Evolutionary conservation across 2,113 vertebrate genomes (phyloP).

Genomic region (Noturus placidus): DNA sequence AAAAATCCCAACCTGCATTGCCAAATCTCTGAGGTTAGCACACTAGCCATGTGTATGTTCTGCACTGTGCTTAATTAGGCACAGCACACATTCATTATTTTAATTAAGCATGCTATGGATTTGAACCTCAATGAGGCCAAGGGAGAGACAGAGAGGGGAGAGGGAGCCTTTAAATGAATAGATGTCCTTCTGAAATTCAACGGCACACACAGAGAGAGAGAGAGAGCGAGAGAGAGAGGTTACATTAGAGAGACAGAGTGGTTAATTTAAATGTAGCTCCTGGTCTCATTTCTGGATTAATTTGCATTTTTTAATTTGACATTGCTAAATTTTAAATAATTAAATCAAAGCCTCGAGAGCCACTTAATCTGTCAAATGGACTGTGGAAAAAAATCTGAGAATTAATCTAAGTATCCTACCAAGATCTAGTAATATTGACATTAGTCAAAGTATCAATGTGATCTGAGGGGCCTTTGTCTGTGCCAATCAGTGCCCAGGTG

Average conservation of each 20-base stretch:
- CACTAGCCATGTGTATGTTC: slow-evolving; percentile 47
- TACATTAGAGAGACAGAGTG: background rate
- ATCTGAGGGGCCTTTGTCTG: slow-evolving; percentile 7
- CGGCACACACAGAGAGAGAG: slow-evolving; percentile 12
- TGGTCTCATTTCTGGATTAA: slow-evolving; percentile 3
- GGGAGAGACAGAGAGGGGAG: background rate
- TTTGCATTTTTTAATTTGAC: slow-evolving; percentile 18
- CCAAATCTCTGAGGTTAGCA: background rate
- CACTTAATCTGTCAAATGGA: slow-evolving; percentile 33
- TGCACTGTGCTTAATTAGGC: slow-evolving; percentile 55
- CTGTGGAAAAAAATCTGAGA: background rate
- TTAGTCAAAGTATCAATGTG: background rate
- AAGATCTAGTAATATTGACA: slow-evolving; percentile 8
- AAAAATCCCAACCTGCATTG: slow-evolving; percentile 20
- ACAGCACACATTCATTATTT: slow-evolving; percentile 60
- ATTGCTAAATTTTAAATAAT: slow-evolving; percentile 25
- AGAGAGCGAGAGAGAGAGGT: background rate
- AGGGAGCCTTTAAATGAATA: slow-evolving; percentile 21
- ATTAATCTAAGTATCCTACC: background rate
- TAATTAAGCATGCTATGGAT: slow-evolving; percentile 60
- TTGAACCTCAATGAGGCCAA: slow-evolving; percentile 46
- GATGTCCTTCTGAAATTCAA: slow-evolving; percentile 14
- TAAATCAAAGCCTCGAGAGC: slow-evolving; percentile 12
- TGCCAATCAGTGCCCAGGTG: slow-evolving; percentile 50
- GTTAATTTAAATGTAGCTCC: slow-evolving; percentile 18